Evolutionary conservation across 2,797 vertebrate species (phyloP).

Genomic region (Nyctibius grandis): DNA sequence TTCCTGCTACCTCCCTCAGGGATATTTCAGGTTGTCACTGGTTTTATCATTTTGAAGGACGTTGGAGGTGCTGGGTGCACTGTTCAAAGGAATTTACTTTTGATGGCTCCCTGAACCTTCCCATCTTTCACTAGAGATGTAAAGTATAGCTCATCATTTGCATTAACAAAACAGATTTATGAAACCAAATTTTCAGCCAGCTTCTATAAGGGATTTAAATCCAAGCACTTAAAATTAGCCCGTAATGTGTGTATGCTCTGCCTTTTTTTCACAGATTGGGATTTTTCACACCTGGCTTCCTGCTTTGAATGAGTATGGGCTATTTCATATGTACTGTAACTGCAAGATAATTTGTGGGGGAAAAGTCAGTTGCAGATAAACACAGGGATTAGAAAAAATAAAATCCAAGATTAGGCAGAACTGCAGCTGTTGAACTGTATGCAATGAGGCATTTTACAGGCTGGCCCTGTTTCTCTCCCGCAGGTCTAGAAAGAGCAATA

Average conservation of each 20-base stretch:
- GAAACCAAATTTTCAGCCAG: background rate
- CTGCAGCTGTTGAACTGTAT: background rate
- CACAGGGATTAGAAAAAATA: background rate
- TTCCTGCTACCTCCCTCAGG: background rate
- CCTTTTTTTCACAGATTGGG: background rate
- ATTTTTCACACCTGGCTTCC: background rate
- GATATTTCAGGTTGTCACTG: background rate
- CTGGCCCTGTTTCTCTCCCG: background rate
- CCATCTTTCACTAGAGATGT: background rate
- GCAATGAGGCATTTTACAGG: background rate
- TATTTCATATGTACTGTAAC: background rate
- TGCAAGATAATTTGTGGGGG: background rate
- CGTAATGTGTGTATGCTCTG: background rate
- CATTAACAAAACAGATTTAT: background rate
- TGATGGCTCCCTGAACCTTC: background rate
- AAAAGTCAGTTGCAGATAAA: background rate
- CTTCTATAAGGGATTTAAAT: background rate
- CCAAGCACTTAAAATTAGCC: background rate
- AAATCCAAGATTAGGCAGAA: background rate
- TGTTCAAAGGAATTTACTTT: background rate
- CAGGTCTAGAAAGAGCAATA: background rate
- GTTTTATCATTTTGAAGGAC: background rate
- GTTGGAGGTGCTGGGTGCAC: background rate
- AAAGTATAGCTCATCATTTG: background rate
- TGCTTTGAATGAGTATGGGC: background rate